These are phyloP conservation scores for Pteronura brasiliensis DNA, from an alignment of 2,113 vertebrate species.

Conservation along the genomic window DNA sequence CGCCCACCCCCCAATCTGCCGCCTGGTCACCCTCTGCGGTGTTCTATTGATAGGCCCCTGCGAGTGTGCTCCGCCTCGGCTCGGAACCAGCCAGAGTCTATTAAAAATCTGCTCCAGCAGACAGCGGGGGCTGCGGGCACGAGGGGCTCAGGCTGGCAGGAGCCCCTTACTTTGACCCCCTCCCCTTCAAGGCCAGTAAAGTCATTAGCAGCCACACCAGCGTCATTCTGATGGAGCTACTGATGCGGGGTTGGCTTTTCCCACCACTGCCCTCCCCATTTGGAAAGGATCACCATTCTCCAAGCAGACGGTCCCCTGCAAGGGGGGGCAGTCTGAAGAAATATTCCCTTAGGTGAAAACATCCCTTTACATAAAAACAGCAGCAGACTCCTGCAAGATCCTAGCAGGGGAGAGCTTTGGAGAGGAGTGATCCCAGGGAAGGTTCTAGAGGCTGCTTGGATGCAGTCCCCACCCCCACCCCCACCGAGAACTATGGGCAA, in stretches of 20 bases:
- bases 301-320: neutral
- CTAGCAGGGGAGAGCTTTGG: neutral
- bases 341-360: neutral
- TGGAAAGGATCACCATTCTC: neutral
- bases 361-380: neutral
- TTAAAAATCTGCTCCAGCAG: neutral
- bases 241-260: neutral
- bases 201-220: neutral
- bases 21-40: slow-evolving; percentile 16
- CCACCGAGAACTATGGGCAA: neutral
- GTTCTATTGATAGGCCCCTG: slow-evolving; percentile 45
- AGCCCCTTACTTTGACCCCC: neutral
- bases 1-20: slow-evolving; percentile 27
- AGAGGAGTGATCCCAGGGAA: neutral
- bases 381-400: neutral
- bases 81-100: neutral
- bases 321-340: neutral
- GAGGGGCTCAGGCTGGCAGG: neutral
- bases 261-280: neutral
- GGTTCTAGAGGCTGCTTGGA: neutral
- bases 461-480: too few species aligned
- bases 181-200: neutral
- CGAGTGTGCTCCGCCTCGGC: neutral
- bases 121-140: neutral
- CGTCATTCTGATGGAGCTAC: too few species aligned